A percentile compares a stretch with the other conserved stretches of the same genome.
phyloP scores from a whole-genome alignment of 2,113 vertebrate species.

The Sylvietta virens region DNA sequence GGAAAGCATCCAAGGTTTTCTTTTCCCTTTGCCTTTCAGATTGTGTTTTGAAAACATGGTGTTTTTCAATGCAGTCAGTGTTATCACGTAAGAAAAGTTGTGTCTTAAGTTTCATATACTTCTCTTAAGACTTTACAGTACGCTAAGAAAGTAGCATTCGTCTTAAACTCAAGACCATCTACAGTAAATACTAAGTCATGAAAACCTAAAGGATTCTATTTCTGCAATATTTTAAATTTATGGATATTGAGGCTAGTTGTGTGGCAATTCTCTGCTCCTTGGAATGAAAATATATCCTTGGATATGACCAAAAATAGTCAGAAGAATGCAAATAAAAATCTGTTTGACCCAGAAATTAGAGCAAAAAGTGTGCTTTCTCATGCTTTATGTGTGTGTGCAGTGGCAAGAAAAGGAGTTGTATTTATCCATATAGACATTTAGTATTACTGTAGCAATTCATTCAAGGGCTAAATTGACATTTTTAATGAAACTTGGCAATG shows the following conservation, averaged over 20 bases:
- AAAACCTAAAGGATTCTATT: neutral
- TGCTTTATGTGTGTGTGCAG: neutral
- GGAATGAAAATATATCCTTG: slow-evolving; percentile 34
- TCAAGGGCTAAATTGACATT: neutral
- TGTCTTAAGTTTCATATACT: neutral
- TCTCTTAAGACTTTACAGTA: neutral
- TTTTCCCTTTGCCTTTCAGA: neutral
- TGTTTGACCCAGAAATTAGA: neutral
- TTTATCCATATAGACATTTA: neutral
- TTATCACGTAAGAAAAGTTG: neutral
- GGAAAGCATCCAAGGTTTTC: neutral
- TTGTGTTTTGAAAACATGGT: neutral
- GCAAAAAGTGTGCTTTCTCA: neutral
- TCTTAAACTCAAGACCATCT: neutral
- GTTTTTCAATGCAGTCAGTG: neutral
- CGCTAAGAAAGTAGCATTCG: neutral
- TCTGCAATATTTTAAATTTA: neutral
- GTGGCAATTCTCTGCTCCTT: neutral
- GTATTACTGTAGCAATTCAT: neutral
- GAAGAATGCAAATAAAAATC: slow-evolving; percentile 26
- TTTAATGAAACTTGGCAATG: neutral
- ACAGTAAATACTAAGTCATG: neutral
- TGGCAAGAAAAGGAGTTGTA: neutral
- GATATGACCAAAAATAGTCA: neutral
- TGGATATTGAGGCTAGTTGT: neutral